A percentile compares a stretch with the other conserved stretches of the same genome.
Conservation (phyloP, 1,140 invertebrate genomes). For the Atta texana region DNA sequence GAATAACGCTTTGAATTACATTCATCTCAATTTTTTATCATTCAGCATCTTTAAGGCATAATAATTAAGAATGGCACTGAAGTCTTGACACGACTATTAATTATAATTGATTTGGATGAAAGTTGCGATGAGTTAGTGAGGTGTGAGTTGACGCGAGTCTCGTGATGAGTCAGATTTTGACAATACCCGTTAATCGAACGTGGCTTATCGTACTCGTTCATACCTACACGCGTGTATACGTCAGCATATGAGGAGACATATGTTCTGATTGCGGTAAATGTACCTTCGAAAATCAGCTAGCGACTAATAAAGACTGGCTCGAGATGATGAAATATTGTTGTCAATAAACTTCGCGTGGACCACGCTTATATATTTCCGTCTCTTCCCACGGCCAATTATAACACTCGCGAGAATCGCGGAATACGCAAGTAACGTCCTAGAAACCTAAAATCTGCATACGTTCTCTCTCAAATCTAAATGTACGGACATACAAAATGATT, state of each 20-base stretch:
- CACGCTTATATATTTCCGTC: slow-evolving; percentile 37
- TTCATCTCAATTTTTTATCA: neutral
- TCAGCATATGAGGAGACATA: slow-evolving; percentile 4
- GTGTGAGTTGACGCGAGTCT: slow-evolving; percentile 23
- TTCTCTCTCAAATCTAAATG: neutral
- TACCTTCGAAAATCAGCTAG: slow-evolving; percentile 11
- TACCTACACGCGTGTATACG: slow-evolving; percentile 14
- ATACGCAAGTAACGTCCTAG: slow-evolving; percentile 3
- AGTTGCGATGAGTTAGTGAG: slow-evolving; percentile 37
- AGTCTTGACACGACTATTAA: neutral
- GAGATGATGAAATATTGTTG: slow-evolving; percentile 41
- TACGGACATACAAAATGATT: neutral
- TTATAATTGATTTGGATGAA: slow-evolving; percentile 46
- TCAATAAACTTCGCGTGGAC: slow-evolving; percentile 12
- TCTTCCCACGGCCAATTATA: slow-evolving; percentile 48
- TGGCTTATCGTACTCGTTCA: slow-evolving; percentile 31
- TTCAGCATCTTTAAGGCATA: neutral
- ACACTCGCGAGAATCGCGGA: neutral
- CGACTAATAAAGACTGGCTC: slow-evolving; percentile 26
- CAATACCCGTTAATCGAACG: slow-evolving; percentile 66
- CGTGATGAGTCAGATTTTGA: slow-evolving; percentile 71
- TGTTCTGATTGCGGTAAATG: neutral
- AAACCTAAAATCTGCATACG: slow-evolving; percentile 3
- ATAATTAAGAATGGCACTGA: neutral
- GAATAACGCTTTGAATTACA: neutral